Evolutionary conservation across 92 coral and sea anemone species (phyloP).

Genomic region (Paramuricea clavata): DNA sequence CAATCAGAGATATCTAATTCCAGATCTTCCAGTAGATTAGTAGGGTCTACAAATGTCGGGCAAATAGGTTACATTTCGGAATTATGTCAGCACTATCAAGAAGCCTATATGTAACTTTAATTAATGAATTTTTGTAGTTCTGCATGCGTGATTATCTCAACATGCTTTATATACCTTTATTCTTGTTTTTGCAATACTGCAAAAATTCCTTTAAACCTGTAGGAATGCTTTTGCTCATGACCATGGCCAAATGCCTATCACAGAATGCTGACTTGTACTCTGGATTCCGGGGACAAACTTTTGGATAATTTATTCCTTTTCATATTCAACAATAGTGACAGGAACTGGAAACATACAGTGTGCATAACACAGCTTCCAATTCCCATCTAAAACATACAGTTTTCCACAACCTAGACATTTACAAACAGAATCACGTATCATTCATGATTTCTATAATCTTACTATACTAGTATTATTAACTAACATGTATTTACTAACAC

Average conservation of each 20-base stretch:
- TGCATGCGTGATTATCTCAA: too few relatives aligned
- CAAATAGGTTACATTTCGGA: neutral
- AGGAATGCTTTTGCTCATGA: conserved; percentile 17
- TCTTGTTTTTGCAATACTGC: conserved; percentile 39
- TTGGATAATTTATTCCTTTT: conserved; percentile 58
- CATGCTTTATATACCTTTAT: conserved; percentile 51
- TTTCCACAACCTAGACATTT: conserved; percentile 62
- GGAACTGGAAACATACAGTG: conserved; percentile 69
- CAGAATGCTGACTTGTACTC: conserved; percentile 52
- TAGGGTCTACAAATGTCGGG: conserved; percentile 28
- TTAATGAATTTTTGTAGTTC: too few relatives aligned
- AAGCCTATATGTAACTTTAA: too few relatives aligned
- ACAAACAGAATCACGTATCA: too few relatives aligned
- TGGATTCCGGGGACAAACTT: conserved; percentile 42
- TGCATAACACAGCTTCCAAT: conserved; percentile 63
- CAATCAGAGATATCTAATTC: neutral
- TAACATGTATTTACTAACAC: too few relatives aligned
- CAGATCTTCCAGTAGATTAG: conserved; percentile 7
- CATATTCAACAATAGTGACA: conserved; percentile 60
- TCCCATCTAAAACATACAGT: conserved; percentile 65
- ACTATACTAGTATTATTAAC: too few relatives aligned
- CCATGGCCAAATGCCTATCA: conserved; percentile 21
- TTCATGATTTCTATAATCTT: too few relatives aligned
- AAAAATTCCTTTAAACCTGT: conserved; percentile 32
- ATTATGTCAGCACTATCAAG: too few relatives aligned